Evolutionary conservation across 2,797 vertebrate genomes (phyloP).

Genomic region (Hylomyscus alleni): DNA sequence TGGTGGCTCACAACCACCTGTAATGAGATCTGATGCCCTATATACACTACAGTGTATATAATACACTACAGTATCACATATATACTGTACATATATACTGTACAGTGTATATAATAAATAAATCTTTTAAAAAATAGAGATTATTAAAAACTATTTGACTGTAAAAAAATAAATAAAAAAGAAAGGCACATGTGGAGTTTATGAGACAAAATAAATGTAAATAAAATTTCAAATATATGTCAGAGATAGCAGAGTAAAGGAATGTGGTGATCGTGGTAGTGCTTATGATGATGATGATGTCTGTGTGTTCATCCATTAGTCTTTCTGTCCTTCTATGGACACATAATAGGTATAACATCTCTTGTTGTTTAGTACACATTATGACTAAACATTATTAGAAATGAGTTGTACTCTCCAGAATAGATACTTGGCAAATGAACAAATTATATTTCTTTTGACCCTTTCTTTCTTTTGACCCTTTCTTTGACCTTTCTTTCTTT

Average conservation of each 20-base stretch:
- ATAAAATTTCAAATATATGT: background rate
- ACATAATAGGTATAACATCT: background rate
- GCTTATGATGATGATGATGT: background rate
- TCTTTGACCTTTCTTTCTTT: too few species aligned
- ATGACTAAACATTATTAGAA: background rate
- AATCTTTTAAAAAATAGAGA: too few species aligned
- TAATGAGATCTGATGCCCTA: too few species aligned
- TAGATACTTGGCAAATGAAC: background rate
- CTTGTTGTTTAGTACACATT: background rate
- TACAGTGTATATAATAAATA: too few species aligned
- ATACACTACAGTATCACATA: too few species aligned
- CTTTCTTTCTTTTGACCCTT: too few species aligned
- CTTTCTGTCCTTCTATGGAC: background rate
- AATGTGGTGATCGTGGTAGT: background rate
- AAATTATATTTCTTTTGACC: background rate
- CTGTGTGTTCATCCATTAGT: too few species aligned
- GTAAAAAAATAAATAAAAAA: too few species aligned
- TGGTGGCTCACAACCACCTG: too few species aligned
- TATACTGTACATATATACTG: too few species aligned
- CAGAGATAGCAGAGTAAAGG: background rate
- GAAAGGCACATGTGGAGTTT: background rate
- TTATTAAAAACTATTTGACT: too few species aligned
- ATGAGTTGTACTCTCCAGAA: background rate
- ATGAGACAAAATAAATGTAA: background rate
- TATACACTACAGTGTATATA: too few species aligned